These are phyloP conservation scores for Tursiops truncatus DNA, from an alignment of 2,113 vertebrate species.

Conservation along the genomic window DNA sequence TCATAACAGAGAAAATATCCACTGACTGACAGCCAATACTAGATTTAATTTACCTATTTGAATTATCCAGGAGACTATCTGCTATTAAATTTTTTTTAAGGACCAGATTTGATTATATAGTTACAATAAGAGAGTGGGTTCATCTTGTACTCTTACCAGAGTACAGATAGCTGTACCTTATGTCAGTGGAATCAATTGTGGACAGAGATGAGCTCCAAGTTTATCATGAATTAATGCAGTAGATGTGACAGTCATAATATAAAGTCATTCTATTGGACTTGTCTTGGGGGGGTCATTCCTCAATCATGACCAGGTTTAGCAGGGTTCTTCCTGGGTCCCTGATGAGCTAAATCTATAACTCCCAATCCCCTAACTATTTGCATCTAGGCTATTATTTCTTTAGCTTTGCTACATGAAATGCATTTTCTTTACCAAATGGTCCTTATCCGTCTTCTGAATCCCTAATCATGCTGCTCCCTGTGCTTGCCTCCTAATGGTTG, in stretches of 20 bases:
- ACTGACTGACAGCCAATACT: background rate
- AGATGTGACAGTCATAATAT: background rate
- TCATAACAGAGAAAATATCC: background rate
- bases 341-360: background rate
- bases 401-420: background rate
- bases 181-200: background rate
- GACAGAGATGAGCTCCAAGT: too few species aligned
- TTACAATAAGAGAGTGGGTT: background rate
- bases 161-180: background rate
- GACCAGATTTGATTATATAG: background rate
- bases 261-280: background rate
- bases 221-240: background rate
- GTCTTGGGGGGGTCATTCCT: accelerated
- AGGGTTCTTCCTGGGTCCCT: background rate
- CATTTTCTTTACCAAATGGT: background rate
- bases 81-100: background rate
- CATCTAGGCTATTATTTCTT: background rate
- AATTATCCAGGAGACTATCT: background rate
- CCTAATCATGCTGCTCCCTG: accelerated
- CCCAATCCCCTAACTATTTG: background rate
- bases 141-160: background rate
- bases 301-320: background rate
- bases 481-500: background rate
- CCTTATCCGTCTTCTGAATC: background rate
- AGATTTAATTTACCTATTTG: background rate